phyloP scores from a whole-genome alignment of 1,140 invertebrate genomes.

The Drosophila triauraria region DNA sequence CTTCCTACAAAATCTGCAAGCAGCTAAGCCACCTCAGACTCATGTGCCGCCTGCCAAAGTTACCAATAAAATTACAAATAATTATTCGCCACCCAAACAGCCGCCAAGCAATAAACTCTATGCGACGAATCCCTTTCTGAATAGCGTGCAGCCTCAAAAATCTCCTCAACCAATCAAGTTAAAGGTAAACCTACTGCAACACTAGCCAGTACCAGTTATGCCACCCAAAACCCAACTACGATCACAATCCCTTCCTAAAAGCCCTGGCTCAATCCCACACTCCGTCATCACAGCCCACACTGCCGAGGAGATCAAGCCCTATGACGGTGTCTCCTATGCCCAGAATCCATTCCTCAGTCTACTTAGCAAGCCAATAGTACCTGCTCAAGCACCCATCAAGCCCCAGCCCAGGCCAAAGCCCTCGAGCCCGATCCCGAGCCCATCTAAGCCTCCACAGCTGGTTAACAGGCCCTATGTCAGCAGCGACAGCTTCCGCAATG shows the following conservation, averaged over 20 bases:
- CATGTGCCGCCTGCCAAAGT: constrained; percentile 5
- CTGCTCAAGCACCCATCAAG: constrained; percentile 24
- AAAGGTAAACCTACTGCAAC: neutral
- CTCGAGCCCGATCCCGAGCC: constrained; percentile 8
- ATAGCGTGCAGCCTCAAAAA: constrained; percentile 21
- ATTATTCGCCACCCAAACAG: neutral
- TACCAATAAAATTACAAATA: constrained; percentile 26
- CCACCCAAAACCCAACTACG: constrained; percentile 27
- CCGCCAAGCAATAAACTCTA: constrained; percentile 29
- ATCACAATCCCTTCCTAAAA: constrained; percentile 62
- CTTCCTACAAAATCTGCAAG: constrained; percentile 32
- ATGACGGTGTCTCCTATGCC: constrained; percentile 22
- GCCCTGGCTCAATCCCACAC: constrained; percentile 8
- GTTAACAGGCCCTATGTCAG: constrained; percentile 52
- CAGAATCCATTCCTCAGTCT: constrained; percentile 55
- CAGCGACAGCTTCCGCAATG: constrained; percentile 70
- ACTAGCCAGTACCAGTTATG: neutral
- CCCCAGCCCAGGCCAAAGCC: constrained; percentile 10
- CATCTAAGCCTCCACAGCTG: constrained; percentile 28
- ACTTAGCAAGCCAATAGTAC: constrained; percentile 38
- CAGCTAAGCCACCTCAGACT: constrained; percentile 6
- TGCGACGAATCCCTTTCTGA: constrained; percentile 55
- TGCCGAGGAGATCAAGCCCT: constrained; percentile 7
- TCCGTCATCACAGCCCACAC: constrained; percentile 6
- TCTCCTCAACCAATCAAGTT: neutral